Conservation (phyloP, 2,888 invertebrate species). For the Lasioglossum morio region DNA sequence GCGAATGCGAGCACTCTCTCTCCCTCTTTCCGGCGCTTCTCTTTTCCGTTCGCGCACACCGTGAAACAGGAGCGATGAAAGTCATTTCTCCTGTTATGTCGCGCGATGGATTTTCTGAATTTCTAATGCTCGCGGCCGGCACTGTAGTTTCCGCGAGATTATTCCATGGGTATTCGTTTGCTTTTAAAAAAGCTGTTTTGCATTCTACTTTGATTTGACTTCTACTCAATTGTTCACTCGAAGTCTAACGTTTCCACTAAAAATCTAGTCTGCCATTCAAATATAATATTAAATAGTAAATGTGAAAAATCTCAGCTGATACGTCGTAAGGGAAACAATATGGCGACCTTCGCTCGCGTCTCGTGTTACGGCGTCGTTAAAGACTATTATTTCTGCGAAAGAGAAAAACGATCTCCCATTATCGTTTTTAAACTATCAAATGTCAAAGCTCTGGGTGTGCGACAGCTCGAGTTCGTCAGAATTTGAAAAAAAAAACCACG, state of each 20-base stretch:
- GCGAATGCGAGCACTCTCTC: slow-evolving; percentile 35
- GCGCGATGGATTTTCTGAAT: background rate
- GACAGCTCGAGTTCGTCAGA: background rate
- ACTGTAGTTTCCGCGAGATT: background rate
- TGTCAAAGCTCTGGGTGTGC: background rate
- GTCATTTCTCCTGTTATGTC: slow-evolving; percentile 32
- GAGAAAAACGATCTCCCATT: background rate
- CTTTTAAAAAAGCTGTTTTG: no score
- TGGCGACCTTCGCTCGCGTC: background rate
- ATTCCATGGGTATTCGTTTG: no score
- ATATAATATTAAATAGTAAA: background rate
- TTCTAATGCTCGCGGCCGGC: background rate
- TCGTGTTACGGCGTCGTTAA: background rate
- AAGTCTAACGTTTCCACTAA: background rate
- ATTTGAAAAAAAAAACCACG: background rate
- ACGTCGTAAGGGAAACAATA: background rate
- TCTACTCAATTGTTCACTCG: background rate
- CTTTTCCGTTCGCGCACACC: slow-evolving; percentile 24
- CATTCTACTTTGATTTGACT: no score
- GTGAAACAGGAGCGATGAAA: slow-evolving; percentile 54
- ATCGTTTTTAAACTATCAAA: background rate
- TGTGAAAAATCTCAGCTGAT: background rate
- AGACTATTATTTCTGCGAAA: background rate
- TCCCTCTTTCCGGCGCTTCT: slow-evolving; percentile 40
- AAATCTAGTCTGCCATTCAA: background rate